A percentile compares a stretch with the other conserved stretches of the same genome.
phyloP scores from a whole-genome alignment of 2,113 vertebrate genomes.

The Tachuris rubrigastra region DNA sequence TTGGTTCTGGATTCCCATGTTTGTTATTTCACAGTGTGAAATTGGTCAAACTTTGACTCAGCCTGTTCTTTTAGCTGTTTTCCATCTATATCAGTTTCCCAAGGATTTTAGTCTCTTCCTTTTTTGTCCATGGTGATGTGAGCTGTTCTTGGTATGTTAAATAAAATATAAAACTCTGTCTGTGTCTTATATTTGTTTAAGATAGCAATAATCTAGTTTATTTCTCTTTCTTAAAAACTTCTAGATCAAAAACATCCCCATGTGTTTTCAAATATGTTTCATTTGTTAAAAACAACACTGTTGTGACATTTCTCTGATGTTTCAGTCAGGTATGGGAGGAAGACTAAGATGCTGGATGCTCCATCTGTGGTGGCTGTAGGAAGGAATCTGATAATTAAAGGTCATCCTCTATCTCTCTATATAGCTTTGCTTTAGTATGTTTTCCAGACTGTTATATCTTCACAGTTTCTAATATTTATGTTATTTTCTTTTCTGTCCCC shows the following conservation, averaged over 20 bases:
- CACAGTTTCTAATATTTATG: background rate
- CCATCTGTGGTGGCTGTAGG: background rate
- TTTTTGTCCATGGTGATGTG: background rate
- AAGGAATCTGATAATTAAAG: conserved; percentile 4
- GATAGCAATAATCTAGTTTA: background rate
- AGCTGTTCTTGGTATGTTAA: background rate
- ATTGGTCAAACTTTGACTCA: background rate
- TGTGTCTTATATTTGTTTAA: background rate
- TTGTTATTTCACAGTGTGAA: background rate
- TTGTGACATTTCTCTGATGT: background rate
- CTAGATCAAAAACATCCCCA: background rate
- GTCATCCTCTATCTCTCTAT: background rate
- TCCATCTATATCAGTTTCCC: background rate
- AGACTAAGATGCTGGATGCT: background rate
- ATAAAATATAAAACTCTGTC: background rate
- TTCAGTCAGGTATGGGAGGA: background rate
- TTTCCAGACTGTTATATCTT: background rate
- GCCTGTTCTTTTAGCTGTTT: background rate
- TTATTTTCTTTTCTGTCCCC: background rate
- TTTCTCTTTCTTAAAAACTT: background rate
- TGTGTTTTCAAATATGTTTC: background rate
- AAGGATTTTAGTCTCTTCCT: background rate
- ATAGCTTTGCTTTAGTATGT: background rate
- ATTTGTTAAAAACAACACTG: background rate
- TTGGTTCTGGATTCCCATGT: background rate